Percentiles rank a stretch among this genome's conserved stretches.
These are phyloP conservation scores for Thumatha senex DNA, from an alignment of 2,888 invertebrate genomes.

Conservation along the genomic window DNA sequence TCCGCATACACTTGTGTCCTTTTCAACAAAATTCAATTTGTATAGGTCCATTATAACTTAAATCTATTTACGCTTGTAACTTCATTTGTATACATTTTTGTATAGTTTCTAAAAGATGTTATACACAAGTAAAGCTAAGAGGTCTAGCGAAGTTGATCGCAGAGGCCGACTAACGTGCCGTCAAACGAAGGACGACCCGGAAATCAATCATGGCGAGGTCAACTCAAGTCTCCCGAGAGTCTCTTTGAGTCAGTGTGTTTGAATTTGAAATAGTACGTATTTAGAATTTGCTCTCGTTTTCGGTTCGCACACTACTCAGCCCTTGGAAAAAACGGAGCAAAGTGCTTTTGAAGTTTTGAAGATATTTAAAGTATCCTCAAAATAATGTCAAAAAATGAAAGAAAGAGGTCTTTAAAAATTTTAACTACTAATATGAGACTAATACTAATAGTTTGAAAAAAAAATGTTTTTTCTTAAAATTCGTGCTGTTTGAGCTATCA, in stretches of 20 bases:
- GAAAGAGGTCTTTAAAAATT: too few species aligned
- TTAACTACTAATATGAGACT: too few species aligned
- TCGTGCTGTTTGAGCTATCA: too few species aligned
- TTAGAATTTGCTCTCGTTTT: constrained; percentile 52
- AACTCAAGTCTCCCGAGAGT: constrained; percentile 52
- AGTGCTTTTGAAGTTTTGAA: constrained; percentile 32
- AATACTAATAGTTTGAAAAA: too few species aligned
- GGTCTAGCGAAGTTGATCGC: too few species aligned
- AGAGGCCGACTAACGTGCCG: too few species aligned
- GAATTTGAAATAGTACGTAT: constrained; percentile 48
- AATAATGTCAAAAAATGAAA: constrained; percentile 19
- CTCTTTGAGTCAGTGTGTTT: constrained; percentile 54
- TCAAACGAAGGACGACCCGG: too few species aligned
- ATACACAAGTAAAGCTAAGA: too few species aligned
- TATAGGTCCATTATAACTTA: constrained; percentile 21
- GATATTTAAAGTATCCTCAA: constrained; percentile 14
- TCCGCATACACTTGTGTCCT: constrained; percentile 62
- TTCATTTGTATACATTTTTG: too few species aligned
- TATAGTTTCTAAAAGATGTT: too few species aligned
- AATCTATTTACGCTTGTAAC: too few species aligned
- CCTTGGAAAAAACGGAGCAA: constrained; percentile 43
- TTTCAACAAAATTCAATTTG: constrained; percentile 55
- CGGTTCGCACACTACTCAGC: constrained; percentile 46
- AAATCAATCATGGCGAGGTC: constrained; percentile 6
- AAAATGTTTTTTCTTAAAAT: too few species aligned